A percentile compares a stretch with the other conserved stretches of the same genome.
Evolutionary conservation across 2,113 vertebrate species (phyloP).

Genomic region (Reinhardtius hippoglossoides): DNA sequence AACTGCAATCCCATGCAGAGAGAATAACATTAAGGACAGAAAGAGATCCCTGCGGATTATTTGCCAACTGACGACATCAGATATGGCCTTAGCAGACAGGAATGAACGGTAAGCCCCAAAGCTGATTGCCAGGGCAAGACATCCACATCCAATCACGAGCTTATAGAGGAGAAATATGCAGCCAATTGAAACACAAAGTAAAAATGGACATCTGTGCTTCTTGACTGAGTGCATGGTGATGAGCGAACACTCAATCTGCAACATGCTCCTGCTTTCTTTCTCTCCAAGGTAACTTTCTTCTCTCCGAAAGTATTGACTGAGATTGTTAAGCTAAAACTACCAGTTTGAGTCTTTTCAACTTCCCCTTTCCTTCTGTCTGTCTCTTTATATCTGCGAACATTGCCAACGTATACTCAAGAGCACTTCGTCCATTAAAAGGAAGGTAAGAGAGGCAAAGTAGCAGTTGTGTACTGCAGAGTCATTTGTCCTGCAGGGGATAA

Average conservation of each 20-base stretch:
- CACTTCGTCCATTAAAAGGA: not conserved
- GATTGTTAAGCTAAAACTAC: not conserved
- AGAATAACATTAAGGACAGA: slow-evolving; percentile 11
- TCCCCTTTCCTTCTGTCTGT: not conserved
- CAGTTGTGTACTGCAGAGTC: not conserved
- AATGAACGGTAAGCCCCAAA: slow-evolving; percentile 26
- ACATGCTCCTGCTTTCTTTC: slow-evolving; percentile 11
- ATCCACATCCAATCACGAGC: not conserved
- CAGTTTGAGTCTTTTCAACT: not conserved
- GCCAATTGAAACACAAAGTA: slow-evolving; percentile 27
- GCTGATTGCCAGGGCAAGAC: slow-evolving; percentile 10
- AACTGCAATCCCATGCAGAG: slow-evolving; percentile 27
- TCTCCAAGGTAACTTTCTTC: slow-evolving; percentile 1
- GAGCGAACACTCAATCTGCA: not conserved
- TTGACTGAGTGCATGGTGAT: slow-evolving; percentile 1
- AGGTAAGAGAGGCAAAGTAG: slow-evolving; percentile 19
- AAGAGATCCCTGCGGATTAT: slow-evolving; percentile 44
- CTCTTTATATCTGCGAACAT: not conserved
- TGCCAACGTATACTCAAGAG: not conserved
- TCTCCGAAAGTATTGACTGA: not conserved
- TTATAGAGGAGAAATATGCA: slow-evolving; percentile 12
- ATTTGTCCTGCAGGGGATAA: no score
- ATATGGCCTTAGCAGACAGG: slow-evolving; percentile 26
- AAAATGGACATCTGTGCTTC: slow-evolving; percentile 41
- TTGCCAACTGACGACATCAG: slow-evolving; percentile 38